These are phyloP conservation scores for Heliconius charithonia DNA, from an alignment of 2,888 invertebrate species.

Conservation along the genomic window DNA sequence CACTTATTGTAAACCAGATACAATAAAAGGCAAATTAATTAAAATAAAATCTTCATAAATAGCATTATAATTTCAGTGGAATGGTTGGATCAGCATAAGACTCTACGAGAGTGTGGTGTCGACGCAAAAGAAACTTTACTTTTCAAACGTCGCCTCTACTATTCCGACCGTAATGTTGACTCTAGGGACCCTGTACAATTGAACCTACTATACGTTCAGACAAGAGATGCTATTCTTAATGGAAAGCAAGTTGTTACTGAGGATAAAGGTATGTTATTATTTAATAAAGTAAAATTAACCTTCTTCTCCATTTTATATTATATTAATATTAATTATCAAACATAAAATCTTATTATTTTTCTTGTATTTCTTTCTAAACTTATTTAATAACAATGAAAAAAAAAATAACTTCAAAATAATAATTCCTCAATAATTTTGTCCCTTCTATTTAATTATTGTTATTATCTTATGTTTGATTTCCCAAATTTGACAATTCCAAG, in stretches of 20 bases:
- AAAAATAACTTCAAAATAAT: too few species aligned
- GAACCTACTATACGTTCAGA: slow-evolving; percentile 98
- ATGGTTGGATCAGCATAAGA: slow-evolving; percentile 98
- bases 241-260: slow-evolving; percentile 98
- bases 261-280: slow-evolving; percentile 86
- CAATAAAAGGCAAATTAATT: too few species aligned
- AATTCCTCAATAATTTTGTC: too few species aligned
- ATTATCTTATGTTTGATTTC: too few species aligned
- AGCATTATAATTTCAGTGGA: slow-evolving; percentile 83
- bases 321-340: too few species aligned
- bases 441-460: too few species aligned
- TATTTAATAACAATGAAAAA: too few species aligned
- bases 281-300: background rate
- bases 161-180: slow-evolving; percentile 99
- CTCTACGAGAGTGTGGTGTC: slow-evolving; percentile 96
- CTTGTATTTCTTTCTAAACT: too few species aligned
- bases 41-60: background rate
- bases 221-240: slow-evolving; percentile 97
- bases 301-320: background rate
- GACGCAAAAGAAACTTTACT: slow-evolving; percentile 95
- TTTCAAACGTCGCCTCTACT: slow-evolving; percentile 96
- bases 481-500: too few species aligned
- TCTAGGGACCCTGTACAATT: slow-evolving; percentile 98
- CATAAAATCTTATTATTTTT: too few species aligned
- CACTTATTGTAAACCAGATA: too few species aligned